These are phyloP conservation scores for Galagoides demidoff DNA, from an alignment of 2,797 vertebrate species.

Conservation along the genomic window DNA sequence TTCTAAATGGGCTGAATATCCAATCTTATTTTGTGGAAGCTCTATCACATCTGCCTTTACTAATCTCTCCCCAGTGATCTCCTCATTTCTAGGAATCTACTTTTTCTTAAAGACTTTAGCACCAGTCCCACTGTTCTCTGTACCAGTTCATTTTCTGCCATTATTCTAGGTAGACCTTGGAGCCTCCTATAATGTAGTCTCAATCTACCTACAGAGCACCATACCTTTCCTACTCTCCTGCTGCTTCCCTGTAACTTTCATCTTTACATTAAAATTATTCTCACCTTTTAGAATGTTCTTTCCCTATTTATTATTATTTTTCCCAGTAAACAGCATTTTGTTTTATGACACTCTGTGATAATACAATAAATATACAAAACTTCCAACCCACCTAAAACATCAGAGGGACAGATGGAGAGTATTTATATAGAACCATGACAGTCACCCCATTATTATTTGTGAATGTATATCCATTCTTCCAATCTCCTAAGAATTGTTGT, in stretches of 20 bases:
- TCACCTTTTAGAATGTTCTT: not conserved
- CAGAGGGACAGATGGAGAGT: constrained; percentile 88
- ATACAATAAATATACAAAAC: constrained; percentile 99
- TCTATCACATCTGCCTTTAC: not conserved
- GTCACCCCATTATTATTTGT: constrained; percentile 78
- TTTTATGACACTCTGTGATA: constrained; percentile 91
- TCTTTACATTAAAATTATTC: constrained; percentile 23
- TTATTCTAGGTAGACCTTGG: not conserved
- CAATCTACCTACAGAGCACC: not conserved
- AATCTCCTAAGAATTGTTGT: not conserved
- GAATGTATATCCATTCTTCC: constrained; percentile 5
- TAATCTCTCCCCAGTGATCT: not conserved
- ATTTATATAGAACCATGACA: constrained; percentile 90
- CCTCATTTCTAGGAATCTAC: not conserved
- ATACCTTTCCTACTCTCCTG: not conserved
- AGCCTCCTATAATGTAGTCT: not conserved
- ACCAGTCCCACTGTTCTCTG: not conserved
- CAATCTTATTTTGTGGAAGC: not conserved
- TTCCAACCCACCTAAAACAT: constrained; percentile 91
- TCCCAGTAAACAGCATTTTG: constrained; percentile 88
- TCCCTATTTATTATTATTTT: not conserved
- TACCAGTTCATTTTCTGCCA: not conserved
- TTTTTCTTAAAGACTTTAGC: constrained; percentile 14
- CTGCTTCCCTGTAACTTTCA: not conserved
- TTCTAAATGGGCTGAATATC: not conserved